Conservation (phyloP, 2,113 vertebrate genomes). For the Struthio camelus region DNA sequence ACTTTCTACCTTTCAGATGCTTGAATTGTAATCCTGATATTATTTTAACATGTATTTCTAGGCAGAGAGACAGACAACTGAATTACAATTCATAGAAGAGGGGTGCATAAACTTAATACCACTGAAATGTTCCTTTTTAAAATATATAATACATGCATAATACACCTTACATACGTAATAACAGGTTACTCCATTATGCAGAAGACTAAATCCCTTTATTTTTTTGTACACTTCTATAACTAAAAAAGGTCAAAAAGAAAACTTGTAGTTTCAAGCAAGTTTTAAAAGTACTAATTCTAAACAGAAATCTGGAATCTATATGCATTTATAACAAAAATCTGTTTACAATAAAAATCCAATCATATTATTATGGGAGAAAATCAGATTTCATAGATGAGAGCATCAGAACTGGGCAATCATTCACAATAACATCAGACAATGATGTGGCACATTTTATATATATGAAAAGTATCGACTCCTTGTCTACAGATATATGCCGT, state of each 20-base stretch:
- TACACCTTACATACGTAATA: neutral
- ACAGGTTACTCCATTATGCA: neutral
- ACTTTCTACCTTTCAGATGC: neutral
- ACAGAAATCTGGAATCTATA: neutral
- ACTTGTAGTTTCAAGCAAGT: neutral
- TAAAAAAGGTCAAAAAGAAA: accelerated
- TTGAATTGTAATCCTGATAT: neutral
- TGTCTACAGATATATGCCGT: neutral
- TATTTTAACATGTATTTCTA: neutral
- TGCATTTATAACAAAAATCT: neutral
- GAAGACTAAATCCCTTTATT: neutral
- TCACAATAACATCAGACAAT: neutral
- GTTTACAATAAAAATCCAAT: neutral
- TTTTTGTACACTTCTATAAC: accelerated
- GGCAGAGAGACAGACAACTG: neutral
- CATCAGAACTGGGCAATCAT: neutral
- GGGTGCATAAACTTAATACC: accelerated
- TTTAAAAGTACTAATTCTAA: neutral
- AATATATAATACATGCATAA: too few species aligned
- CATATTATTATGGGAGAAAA: accelerated
- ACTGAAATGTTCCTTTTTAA: neutral
- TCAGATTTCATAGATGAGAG: neutral
- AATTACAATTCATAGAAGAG: neutral
- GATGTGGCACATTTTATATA: accelerated
- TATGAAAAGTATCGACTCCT: neutral